phyloP scores from a whole-genome alignment of 2,113 vertebrate genomes.

The Notarius quadriscutis region DNA sequence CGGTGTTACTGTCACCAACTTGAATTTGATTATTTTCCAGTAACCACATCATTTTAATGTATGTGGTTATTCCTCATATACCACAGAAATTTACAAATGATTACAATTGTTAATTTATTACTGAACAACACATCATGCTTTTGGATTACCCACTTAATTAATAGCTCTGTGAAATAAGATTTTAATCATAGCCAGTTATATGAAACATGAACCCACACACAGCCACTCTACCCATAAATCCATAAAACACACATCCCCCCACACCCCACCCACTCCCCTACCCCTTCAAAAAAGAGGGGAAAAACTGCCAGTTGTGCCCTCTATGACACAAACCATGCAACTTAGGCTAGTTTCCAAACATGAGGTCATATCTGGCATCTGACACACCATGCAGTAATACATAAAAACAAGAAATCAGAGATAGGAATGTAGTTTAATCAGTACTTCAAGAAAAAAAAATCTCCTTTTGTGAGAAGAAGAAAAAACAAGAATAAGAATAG shows the following conservation, averaged over 20 bases:
- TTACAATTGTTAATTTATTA: background rate
- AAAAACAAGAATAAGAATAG: slow-evolving; percentile 9
- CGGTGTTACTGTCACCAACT: background rate
- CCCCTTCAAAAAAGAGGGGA: background rate
- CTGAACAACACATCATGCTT: background rate
- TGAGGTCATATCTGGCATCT: slow-evolving; percentile 51
- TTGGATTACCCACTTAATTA: background rate
- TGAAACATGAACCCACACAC: slow-evolving; percentile 22
- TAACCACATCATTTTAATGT: background rate
- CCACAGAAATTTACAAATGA: background rate
- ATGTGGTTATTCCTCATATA: background rate
- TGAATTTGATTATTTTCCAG: background rate
- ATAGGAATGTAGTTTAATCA: slow-evolving; percentile 29
- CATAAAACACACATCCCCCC: background rate
- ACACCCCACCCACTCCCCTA: too few relatives aligned
- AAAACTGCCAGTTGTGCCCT: background rate
- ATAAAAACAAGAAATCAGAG: slow-evolving; percentile 29
- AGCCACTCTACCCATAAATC: slow-evolving; percentile 10
- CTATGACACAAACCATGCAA: slow-evolving; percentile 26
- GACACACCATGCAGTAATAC: slow-evolving; percentile 19
- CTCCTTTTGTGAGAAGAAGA: background rate
- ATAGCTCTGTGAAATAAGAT: slow-evolving; percentile 29
- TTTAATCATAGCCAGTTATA: slow-evolving; percentile 31
- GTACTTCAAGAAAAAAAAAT: slow-evolving; percentile 15
- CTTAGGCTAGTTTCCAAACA: background rate